Evolutionary conservation across 2,113 vertebrate species (phyloP).

Genomic region (Urocynchramus pylzowi): DNA sequence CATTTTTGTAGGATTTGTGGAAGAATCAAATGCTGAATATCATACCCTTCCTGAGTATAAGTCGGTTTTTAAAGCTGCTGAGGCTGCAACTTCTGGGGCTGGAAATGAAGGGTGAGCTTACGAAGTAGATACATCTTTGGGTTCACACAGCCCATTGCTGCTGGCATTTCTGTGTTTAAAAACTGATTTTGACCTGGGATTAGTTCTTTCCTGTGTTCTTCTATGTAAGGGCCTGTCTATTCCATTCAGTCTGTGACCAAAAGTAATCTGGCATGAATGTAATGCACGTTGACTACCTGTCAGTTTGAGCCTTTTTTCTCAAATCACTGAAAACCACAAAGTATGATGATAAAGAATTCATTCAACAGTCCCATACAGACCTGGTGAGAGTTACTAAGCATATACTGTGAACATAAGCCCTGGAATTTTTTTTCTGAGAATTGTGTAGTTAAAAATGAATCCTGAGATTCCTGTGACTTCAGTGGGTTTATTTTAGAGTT

Average conservation of each 20-base stretch:
- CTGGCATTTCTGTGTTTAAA: background rate
- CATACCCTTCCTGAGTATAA: background rate
- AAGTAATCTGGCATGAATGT: background rate
- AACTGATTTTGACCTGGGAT: background rate
- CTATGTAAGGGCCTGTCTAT: background rate
- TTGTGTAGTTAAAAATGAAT: background rate
- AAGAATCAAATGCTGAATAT: background rate
- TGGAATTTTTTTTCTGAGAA: background rate
- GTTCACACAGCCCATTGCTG: background rate
- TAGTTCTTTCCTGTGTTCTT: background rate
- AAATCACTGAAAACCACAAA: background rate
- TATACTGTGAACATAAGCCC: background rate
- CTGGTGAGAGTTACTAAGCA: background rate
- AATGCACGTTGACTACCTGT: background rate
- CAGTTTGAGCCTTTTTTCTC: background rate
- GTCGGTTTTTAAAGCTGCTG: background rate
- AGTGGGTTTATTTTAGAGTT: background rate
- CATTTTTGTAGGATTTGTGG: slow-evolving; percentile 15
- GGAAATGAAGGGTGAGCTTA: slow-evolving; percentile 42
- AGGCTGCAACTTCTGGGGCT: background rate
- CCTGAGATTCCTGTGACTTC: background rate
- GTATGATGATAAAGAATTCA: background rate
- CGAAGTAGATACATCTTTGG: background rate
- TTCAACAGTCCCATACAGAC: background rate
- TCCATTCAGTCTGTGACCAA: background rate